Evolutionary conservation across 2,888 invertebrate genomes (phyloP), one percentile per base, ranked within the genome.

Genomic region (Calliopum simillimum): DNA sequence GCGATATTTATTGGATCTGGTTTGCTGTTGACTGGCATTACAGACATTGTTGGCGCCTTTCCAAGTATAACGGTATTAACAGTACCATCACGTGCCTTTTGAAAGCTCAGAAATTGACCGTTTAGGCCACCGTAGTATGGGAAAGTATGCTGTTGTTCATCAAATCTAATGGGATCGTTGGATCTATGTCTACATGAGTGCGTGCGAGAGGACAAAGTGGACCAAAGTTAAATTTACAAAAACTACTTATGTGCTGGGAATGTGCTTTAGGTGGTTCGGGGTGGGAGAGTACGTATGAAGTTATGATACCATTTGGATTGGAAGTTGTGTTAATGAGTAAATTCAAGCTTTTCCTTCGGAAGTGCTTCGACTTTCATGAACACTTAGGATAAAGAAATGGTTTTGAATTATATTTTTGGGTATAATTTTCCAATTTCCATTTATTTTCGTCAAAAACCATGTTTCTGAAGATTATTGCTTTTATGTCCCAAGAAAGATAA

Each of bases 61-160:
- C 71, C 70, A 66, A 79, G 47, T 19, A 79, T 71, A 51, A 73
- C 74, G 63, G 75, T 76, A 62, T 74, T 73, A 5, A 77, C 14
- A 59, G 68, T 75, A 69, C 78, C 80, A 59, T 78, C 79, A 13
- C 61, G 59, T 58, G 77, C 77, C 8, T 43, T 51, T 55, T 77
- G 80, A 63, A 83, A 65, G 67, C 82, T 80, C 46, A 92, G 84
- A 68, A 90, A 89, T 83, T 92, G 91, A 0, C 93, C 93, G 79
- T 90, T 90, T 2, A 89, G 91, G 43, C 92, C 93, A 1, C 93
- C 93, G 79, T 93, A 93, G 84, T 90, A 93, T 14, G 92, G 91
- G 51, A 92, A 74, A 19, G 74, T 71, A n/a, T n/a, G n/a, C n/a
- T n/a, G n/a, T n/a, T 79, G 74, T 64, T 79, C 82, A 70, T 81